phyloP scores from a whole-genome alignment of 2,888 invertebrate species.

The Epirrhoe alternata region DNA sequence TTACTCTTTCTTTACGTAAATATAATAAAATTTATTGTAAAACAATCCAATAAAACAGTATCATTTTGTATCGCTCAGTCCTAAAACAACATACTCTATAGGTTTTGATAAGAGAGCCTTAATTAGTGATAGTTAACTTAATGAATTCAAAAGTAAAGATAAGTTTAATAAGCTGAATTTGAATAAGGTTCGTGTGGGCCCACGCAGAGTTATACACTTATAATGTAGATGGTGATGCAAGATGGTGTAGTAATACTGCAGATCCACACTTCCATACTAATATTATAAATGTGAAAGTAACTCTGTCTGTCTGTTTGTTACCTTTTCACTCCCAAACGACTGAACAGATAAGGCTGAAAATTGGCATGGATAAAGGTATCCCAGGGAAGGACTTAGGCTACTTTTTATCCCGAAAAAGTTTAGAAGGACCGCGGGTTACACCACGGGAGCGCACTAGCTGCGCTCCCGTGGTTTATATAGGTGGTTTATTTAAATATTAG shows the following conservation, averaged over 20 bases:
- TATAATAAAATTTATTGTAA: background rate
- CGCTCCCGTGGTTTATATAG: too few species aligned
- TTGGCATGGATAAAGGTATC: too few species aligned
- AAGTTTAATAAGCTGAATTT: conserved; percentile 69
- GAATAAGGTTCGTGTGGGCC: conserved; percentile 57
- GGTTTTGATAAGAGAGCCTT: conserved; percentile 46
- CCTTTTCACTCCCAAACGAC: too few species aligned
- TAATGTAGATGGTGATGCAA: conserved; percentile 29
- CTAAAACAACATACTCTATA: conserved; percentile 41
- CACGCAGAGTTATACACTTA: conserved; percentile 53
- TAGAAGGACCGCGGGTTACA: too few species aligned
- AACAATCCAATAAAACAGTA: conserved; percentile 2
- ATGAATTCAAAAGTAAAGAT: conserved; percentile 67
- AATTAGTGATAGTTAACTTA: conserved; percentile 66
- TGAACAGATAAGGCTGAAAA: too few species aligned
- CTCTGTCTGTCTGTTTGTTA: too few species aligned
- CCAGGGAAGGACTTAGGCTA: too few species aligned
- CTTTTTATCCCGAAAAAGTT: too few species aligned
- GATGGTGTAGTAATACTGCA: conserved; percentile 42
- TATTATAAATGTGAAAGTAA: too few species aligned
- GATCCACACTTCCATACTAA: too few species aligned
- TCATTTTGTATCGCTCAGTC: conserved; percentile 17
- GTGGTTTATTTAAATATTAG: too few species aligned
- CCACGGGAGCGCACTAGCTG: too few species aligned
- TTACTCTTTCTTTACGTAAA: background rate